These are phyloP conservation scores for Rutilus rutilus DNA, from an alignment of 2,113 vertebrate species.

Conservation along the genomic window DNA sequence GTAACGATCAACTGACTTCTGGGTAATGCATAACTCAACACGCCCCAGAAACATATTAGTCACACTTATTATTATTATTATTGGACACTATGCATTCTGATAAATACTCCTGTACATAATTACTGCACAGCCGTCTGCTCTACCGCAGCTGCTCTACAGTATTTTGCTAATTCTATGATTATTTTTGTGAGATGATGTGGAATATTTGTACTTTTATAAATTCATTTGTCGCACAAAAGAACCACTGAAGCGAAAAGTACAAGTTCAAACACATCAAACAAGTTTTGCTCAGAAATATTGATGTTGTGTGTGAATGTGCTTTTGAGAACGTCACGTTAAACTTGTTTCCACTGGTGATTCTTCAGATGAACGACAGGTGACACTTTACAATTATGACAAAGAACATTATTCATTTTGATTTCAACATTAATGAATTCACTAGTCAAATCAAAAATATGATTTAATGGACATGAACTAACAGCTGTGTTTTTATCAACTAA, in stretches of 20 bases:
- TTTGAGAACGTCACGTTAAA: not conserved
- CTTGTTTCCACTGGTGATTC: not conserved
- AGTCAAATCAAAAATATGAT: too few relatives aligned
- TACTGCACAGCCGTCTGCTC: not conserved
- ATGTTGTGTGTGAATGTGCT: not conserved
- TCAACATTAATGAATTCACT: too few relatives aligned
- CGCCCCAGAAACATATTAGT: not conserved
- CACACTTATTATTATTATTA: not conserved
- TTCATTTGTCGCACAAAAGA: not conserved
- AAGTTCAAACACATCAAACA: not conserved
- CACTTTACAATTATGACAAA: not conserved
- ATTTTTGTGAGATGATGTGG: conserved; percentile 14
- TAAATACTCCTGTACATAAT: not conserved
- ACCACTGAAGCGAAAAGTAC: not conserved
- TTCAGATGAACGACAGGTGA: not conserved
- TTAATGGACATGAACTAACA: not conserved
- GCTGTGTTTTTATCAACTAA: not conserved
- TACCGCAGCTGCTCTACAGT: conserved; percentile 22
- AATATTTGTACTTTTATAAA: conserved; percentile 32
- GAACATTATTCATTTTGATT: not conserved
- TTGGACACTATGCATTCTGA: conserved; percentile 27
- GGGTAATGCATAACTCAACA: not conserved
- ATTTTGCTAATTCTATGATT: conserved; percentile 14
- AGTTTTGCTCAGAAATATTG: not conserved
- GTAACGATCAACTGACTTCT: not conserved